phyloP scores from a whole-genome alignment of 2,113 vertebrate species.

The Hydropotes inermis region DNA sequence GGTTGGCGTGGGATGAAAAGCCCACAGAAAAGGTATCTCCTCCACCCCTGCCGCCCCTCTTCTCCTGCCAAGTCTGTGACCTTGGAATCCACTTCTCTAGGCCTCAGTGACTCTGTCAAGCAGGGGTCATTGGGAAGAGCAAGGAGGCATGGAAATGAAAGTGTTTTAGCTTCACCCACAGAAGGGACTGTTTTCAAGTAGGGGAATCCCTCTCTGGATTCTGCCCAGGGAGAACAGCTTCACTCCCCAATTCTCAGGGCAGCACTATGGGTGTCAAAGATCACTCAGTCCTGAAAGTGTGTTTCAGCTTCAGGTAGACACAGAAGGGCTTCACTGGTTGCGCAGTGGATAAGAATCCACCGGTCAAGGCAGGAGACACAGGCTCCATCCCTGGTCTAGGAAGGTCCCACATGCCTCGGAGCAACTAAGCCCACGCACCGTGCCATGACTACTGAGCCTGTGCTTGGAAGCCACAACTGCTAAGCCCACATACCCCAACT shows the following conservation, averaged over 20 bases:
- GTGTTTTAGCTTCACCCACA: background rate
- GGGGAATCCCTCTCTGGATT: background rate
- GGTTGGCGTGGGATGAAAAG: background rate
- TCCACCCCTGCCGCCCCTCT: background rate
- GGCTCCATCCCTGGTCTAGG: background rate
- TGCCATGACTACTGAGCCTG: background rate
- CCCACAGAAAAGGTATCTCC: background rate
- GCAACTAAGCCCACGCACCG: background rate
- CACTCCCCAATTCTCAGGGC: background rate
- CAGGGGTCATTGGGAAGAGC: background rate
- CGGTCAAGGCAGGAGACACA: background rate
- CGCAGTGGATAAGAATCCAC: background rate
- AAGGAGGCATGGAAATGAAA: background rate
- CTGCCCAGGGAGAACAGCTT: background rate
- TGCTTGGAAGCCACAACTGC: too few species aligned
- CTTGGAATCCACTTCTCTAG: background rate
- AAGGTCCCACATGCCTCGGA: background rate
- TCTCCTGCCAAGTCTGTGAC: background rate
- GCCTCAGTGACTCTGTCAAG: background rate
- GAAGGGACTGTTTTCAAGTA: background rate
- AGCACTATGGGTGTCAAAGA: background rate
- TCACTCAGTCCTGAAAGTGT: background rate
- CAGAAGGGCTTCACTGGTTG: background rate
- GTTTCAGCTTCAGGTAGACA: background rate
- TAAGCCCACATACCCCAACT: too few species aligned